Percentiles rank a stretch among this genome's conserved stretches.
These are phyloP conservation scores for Drosophila mayaguana DNA, from an alignment of 2,888 invertebrate species.

Conservation along the genomic window DNA sequence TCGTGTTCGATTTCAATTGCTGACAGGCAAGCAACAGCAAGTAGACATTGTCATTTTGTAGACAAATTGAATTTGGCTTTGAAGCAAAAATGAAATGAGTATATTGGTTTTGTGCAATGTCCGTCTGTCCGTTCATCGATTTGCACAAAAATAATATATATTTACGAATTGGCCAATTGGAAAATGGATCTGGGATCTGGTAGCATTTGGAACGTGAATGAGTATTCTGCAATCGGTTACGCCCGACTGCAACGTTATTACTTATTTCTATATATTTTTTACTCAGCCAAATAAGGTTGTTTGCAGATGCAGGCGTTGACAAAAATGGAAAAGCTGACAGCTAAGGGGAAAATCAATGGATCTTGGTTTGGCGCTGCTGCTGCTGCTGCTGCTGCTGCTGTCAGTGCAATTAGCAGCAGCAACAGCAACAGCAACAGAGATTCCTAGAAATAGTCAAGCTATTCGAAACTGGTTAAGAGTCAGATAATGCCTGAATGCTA, in stretches of 20 bases:
- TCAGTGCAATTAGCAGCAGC: constrained; percentile 56
- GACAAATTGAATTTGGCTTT: constrained; percentile 50
- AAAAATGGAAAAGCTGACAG: constrained; percentile 42
- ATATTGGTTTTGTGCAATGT: too few species aligned
- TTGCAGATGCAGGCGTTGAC: constrained; percentile 31
- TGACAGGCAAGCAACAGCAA: constrained; percentile 1
- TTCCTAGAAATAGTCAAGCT: constrained; percentile 66
- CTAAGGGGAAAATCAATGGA: constrained; percentile 63
- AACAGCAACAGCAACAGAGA: constrained; percentile 8
- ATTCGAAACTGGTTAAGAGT: constrained; percentile 41
- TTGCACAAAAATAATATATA: constrained; percentile 22
- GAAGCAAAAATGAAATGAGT: constrained; percentile 41
- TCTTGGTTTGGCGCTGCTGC: constrained; percentile 48
- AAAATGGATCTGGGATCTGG: too few species aligned
- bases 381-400: not conserved
- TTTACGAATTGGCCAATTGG: too few species aligned
- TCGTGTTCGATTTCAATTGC: constrained; percentile 22
- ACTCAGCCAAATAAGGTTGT: constrained; percentile 32
- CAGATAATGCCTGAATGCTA: constrained; percentile 8
- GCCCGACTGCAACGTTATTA: too few species aligned
- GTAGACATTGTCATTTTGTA: not conserved
- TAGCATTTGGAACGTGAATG: too few species aligned
- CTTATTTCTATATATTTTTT: constrained; percentile 1
- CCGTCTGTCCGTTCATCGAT: too few species aligned
- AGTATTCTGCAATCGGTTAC: too few species aligned